Percentiles rank a stretch among this genome's conserved stretches.
phyloP scores from a whole-genome alignment of 2,797 vertebrate species.

The Tenualosa ilisha region DNA sequence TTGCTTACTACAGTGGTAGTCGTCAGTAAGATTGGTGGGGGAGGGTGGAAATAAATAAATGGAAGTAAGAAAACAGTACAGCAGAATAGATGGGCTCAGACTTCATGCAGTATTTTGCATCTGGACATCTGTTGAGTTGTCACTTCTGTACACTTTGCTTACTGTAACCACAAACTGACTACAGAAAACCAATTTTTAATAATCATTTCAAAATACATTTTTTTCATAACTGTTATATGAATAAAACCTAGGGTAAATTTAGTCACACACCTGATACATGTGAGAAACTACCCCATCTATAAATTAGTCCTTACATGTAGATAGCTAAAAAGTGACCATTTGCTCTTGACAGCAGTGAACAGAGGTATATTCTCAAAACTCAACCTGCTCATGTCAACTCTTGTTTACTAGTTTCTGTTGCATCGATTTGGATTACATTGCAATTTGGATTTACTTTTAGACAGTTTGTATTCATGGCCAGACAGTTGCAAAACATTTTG shows the following conservation, averaged over 20 bases:
- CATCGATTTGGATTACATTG: not conserved
- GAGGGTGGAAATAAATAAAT: constrained; percentile 51
- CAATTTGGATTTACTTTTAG: constrained; percentile 21
- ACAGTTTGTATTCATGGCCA: constrained; percentile 32
- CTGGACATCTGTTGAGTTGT: constrained; percentile 45
- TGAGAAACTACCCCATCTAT: constrained; percentile 49
- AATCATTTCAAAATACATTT: constrained; percentile 60
- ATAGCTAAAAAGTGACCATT: constrained; percentile 44
- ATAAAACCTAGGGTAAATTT: constrained; percentile 60
- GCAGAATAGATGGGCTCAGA: constrained; percentile 50
- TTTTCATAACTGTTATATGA: constrained; percentile 61
- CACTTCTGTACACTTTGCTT: constrained; percentile 46
- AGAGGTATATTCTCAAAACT: constrained; percentile 47
- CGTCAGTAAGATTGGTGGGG: constrained; percentile 50
- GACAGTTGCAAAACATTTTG: not conserved
- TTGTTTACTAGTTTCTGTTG: constrained; percentile 15
- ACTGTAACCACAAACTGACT: constrained; percentile 65
- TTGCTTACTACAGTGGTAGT: constrained; percentile 47
- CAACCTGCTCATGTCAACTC: constrained; percentile 34
- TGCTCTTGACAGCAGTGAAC: constrained; percentile 48
- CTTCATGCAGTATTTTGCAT: constrained; percentile 42
- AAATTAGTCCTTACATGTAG: constrained; percentile 50
- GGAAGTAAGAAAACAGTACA: constrained; percentile 51
- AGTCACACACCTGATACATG: constrained; percentile 57
- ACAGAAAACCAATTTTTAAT: constrained; percentile 59